Evolutionary conservation across 2,797 vertebrate species (phyloP), one percentile per base, ranked within the genome.

Genomic region (Acropternis orthonyx): DNA sequence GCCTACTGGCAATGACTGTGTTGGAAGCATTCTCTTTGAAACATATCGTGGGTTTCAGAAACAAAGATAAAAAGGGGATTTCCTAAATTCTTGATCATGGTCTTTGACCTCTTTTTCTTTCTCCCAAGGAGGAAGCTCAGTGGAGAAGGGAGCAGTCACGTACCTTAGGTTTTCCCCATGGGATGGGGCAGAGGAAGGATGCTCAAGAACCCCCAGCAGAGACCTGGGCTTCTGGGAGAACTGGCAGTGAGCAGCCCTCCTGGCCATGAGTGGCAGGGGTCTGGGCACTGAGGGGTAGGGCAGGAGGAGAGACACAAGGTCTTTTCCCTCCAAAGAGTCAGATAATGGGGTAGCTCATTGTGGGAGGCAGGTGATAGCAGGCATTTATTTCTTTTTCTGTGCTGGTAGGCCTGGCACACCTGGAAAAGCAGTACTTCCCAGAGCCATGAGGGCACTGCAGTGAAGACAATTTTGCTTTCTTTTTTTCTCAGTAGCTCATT

Each of bases 321-420:
- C 11, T 14, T 65, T 58, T 52, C 36, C 43, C 43, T 84, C 7
- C 30, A 36, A 36, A 30, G 37, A 66, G 51, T 7, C 61, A 13
- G 26, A 6, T 6, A 10, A 43, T 2, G 1, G 9, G 39, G 36
- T 3, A 8, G 28, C 37, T 83, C 7, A 1, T 14, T 30, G 24
- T 7, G 6, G 34, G 36, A 79, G 52, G 54, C 46, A 41, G 62
- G 32, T 44, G 61, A 44, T 2, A 39, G 48, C 26, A 41, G 27
- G 6, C 0, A 0, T 36, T 55, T 0, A 0, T 68, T 73, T 56
- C 48, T 34, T 80, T 21, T 48, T 15, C 28, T 61, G 5, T 51
- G 26, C 10, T 58, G n/a, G 71, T 13, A 46, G 12, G 58, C 34
- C 34, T 34, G 46, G 41, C 41, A 27, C 6, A 6, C 27, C 36